Evolutionary conservation across 2,888 invertebrate genomes (phyloP).

Genomic region (Parnassius orleans): DNA sequence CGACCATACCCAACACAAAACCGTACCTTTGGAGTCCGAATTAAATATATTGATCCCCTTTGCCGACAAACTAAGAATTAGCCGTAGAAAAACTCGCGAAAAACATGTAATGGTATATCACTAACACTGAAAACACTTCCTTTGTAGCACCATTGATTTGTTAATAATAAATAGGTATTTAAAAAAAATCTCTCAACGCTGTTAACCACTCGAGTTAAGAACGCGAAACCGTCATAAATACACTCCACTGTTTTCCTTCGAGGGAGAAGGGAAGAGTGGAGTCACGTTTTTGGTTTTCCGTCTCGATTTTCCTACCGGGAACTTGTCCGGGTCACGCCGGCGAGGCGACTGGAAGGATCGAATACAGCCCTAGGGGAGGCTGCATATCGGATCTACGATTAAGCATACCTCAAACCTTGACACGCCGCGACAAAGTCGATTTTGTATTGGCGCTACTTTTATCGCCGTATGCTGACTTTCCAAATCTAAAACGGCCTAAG

Average conservation of each 20-base stretch:
- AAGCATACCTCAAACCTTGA: constrained; percentile 42
- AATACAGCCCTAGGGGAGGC: constrained; percentile 77
- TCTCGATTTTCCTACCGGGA: constrained; percentile 47
- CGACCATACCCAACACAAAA: constrained; percentile 74
- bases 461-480: constrained; percentile 15
- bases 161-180: constrained; percentile 31
- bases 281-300: constrained; percentile 49
- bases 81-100: constrained; percentile 28
- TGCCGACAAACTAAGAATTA: constrained; percentile 56
- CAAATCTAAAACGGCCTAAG: constrained; percentile 11
- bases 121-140: constrained; percentile 39
- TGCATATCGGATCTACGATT: constrained; percentile 61
- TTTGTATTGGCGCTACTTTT: constrained; percentile 34
- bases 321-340: constrained; percentile 72
- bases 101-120: constrained; percentile 28
- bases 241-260: constrained; percentile 62
- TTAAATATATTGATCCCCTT: constrained; percentile 40
- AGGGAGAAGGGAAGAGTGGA: constrained; percentile 66
- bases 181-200: constrained; percentile 53
- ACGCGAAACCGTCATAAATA: constrained; percentile 58
- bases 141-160: constrained; percentile 36
- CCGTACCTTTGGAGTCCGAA: constrained; percentile 56
- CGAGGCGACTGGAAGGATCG: constrained; percentile 78
- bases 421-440: constrained; percentile 41
- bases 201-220: constrained; percentile 69